Base-by-base conservation (phyloP, 2,797 vertebrate species). In the Eutrigla gurnardus region DNA sequence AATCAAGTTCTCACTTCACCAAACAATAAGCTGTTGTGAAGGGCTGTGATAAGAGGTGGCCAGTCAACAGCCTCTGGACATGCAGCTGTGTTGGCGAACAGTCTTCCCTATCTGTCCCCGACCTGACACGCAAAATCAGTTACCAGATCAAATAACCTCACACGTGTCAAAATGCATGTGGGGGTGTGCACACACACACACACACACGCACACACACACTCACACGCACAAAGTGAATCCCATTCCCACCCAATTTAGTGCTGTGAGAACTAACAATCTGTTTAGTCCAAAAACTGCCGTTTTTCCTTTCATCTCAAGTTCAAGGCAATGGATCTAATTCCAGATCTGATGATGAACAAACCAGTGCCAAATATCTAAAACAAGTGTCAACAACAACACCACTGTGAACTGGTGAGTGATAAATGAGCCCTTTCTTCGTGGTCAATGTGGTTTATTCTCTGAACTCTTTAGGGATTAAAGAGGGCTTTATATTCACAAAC, bases 11-110 rank as follows among this genome's bases (percentile, higher is more conserved):
- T 92, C 83, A 89, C 79, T 89, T 81, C 75, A 68, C 77, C 75
- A 82, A 90, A 95, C 92, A 95, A 92, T 94, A 90, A 70, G 8
- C 89, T 75, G 82, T 93, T 95, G 91, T 95, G 50, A 46, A 81
- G 66, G 73, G 47, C 65, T 78, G 82, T n/a, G 84, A 89, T 87
- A 88, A 86, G 87, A 88, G 69, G 68, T 85, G 84, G 82, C 79
- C 83, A 72, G 84, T 86, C 82, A 89, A 89, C 86, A 85, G 90
- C 92, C 94, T 81, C 74, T 86, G 92, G 93, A 93, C 88, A 91
- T 85, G 87, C 91, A 93, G 93, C 92, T 93, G 94, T 82, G 80
- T 12, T 73, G 82, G 73, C 66, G 32, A 85, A 91, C 82, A 80
- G 73, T 77, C 59, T 79, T 75, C 73, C 37, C 73, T 73, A 81